Percentiles rank a stretch among this genome's conserved stretches.
Conservation (phyloP, 2,888 invertebrate genomes). For the Anoplius nigerrimus region DNA sequence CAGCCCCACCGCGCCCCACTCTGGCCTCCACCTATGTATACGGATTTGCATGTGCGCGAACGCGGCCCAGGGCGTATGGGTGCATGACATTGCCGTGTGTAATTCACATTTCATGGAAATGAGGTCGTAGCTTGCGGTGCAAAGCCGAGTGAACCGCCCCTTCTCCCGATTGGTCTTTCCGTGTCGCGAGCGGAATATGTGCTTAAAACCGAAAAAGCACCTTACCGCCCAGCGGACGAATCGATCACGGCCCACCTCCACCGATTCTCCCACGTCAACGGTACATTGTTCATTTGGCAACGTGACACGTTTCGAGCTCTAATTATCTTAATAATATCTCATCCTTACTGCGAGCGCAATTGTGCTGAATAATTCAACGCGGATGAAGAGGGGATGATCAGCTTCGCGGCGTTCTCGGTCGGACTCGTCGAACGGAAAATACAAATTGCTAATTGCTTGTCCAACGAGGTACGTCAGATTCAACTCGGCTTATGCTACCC, state of each 20-base stretch:
- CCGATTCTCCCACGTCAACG: no score
- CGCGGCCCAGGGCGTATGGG: not conserved
- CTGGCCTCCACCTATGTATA: not conserved
- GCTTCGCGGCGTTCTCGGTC: not conserved
- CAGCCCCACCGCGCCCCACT: not conserved
- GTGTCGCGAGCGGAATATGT: slow-evolving; percentile 4
- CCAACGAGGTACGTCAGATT: slow-evolving; percentile 59
- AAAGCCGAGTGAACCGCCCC: slow-evolving; percentile 24
- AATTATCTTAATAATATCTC: no score
- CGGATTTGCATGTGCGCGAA: slow-evolving; percentile 6
- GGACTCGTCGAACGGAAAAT: slow-evolving; percentile 51
- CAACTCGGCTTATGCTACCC: slow-evolving; percentile 55
- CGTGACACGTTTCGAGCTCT: no score
- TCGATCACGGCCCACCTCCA: no score
- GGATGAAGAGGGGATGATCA: no score
- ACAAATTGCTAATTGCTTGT: slow-evolving; percentile 65
- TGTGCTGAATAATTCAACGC: no score
- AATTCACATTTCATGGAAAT: slow-evolving; percentile 56
- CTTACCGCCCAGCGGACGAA: no score
- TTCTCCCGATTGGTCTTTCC: slow-evolving; percentile 26
- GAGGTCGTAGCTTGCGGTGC: slow-evolving; percentile 26
- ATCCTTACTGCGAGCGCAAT: no score
- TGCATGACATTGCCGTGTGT: slow-evolving; percentile 37
- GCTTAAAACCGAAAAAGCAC: no score
- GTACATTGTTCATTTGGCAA: not conserved